Percentiles rank a stretch among this genome's conserved stretches.
These are phyloP conservation scores for Leptinotarsa texana DNA, from an alignment of 1,140 invertebrate genomes.

Conservation along the genomic window DNA sequence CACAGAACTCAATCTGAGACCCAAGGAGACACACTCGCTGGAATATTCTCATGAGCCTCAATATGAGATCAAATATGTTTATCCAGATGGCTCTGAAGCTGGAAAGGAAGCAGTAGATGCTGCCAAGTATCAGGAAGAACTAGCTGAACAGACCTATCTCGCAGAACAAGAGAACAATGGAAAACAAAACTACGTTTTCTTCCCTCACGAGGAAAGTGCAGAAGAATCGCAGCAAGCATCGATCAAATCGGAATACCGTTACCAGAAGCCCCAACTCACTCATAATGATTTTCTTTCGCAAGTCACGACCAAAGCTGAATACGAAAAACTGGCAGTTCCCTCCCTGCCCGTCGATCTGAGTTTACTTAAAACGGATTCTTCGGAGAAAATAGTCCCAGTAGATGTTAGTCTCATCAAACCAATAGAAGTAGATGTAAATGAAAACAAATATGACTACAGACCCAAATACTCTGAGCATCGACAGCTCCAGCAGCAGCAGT, in stretches of 20 bases:
- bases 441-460: slow-evolving; percentile 20
- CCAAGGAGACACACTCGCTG: background rate
- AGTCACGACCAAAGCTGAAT: slow-evolving; percentile 27
- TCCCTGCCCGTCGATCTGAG: slow-evolving; percentile 44
- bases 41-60: slow-evolving; percentile 18
- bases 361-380: slow-evolving; percentile 32
- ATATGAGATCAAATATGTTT: slow-evolving; percentile 17
- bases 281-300: slow-evolving; percentile 21
- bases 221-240: slow-evolving; percentile 33
- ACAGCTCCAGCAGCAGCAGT: background rate
- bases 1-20: slow-evolving; percentile 24
- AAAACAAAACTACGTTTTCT: slow-evolving; percentile 29
- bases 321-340: slow-evolving; percentile 30
- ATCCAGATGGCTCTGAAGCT: slow-evolving; percentile 8
- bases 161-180: slow-evolving; percentile 14
- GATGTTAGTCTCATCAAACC: slow-evolving; percentile 44
- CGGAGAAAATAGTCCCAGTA: slow-evolving; percentile 41
- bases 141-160: slow-evolving; percentile 16
- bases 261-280: background rate
- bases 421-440: slow-evolving; percentile 41
- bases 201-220: slow-evolving; percentile 30
- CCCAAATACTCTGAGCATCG: background rate
- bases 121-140: background rate
- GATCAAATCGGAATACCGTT: slow-evolving; percentile 18
- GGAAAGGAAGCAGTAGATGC: background rate